Evolutionary conservation across 2,888 invertebrate genomes (phyloP).

Genomic region (Odontocolon sp.): DNA sequence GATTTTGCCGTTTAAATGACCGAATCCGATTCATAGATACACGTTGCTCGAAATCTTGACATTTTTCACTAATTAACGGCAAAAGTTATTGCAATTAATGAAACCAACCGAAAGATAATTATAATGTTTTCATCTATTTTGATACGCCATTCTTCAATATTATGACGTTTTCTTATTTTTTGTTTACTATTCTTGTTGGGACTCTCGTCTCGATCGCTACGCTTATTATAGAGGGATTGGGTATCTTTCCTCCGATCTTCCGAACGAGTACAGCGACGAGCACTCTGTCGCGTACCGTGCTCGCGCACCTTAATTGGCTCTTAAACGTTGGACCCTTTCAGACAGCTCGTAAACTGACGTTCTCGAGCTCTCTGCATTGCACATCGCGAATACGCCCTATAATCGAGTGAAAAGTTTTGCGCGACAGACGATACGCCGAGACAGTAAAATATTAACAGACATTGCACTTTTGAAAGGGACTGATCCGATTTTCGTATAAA

Average conservation of each 20-base stretch:
- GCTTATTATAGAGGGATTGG: neutral
- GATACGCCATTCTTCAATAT: neutral
- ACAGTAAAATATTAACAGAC: neutral
- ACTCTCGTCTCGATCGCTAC: neutral
- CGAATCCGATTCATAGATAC: too few species aligned
- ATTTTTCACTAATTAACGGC: neutral
- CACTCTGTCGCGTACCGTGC: slow-evolving; percentile 27
- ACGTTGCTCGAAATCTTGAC: neutral
- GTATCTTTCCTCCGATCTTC: slow-evolving; percentile 5
- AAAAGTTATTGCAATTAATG: too few species aligned
- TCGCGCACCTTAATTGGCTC: slow-evolving; percentile 49
- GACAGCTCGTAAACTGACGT: slow-evolving; percentile 6
- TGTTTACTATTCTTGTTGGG: neutral
- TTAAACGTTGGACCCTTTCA: slow-evolving; percentile 25
- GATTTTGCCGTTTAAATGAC: too few species aligned
- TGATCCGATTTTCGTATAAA: too few species aligned
- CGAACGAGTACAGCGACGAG: slow-evolving; percentile 18
- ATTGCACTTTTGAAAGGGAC: too few species aligned
- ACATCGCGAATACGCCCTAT: slow-evolving; percentile 4
- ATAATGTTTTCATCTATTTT: neutral
- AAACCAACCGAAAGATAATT: too few species aligned
- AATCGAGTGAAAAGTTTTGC: slow-evolving; percentile 34
- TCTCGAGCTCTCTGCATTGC: slow-evolving; percentile 4
- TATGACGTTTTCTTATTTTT: neutral
- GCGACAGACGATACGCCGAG: neutral